Evolutionary conservation across 2,113 vertebrate species (phyloP), one percentile per base, ranked within the genome.

Genomic region (Egretta garzetta): DNA sequence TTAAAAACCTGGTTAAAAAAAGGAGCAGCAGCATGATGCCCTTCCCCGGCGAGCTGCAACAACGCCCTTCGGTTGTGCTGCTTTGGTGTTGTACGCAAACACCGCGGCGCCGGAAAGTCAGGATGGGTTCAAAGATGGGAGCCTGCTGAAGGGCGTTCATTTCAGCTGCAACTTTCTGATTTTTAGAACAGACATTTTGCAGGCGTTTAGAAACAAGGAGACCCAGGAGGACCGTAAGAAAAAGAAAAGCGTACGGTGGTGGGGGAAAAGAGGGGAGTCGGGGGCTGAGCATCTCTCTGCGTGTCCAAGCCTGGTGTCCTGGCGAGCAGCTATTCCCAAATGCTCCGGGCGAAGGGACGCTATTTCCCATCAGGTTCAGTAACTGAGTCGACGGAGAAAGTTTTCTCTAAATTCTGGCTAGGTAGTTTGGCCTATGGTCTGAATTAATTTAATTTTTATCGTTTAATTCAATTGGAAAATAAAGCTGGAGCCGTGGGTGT

Each of bases 341-440:
- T 0, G 6, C 71, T 71, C 56, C 2, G 1, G 58, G 35, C 1
- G 5, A 68, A 83, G 30, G 4, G 8, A 19, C 0, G 0, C 14
- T 12, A 3, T 64, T 76, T 66, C 90, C 59, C 2, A 0, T 27
- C 7, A 16, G 47, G 35, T 37, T 66, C 50, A n/a, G 12, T 6
- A 24, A 3, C 12, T 7, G 58, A 86, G 7, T 6, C 1, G 7
- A 12, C 12, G 18, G 23, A 67, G 62, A 72, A 92, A 87, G 77
- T 94, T 95, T 80, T 10, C 47, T 47, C 59, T 39, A 6, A 39
- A 92, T 87, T 45, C 68, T 19, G 28, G 11, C 9, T 39, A 18
- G 56, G 49, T 6, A 3, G 1, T 30, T 30, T 14, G 70, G 56
- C 76, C 92, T 67, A 0, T 16, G 3, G 18, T 64, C 26, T 3